Percentiles rank a stretch among this genome's conserved stretches.
Conservation (phyloP, 2,888 invertebrate genomes). For the Rhodophaea formosa region DNA sequence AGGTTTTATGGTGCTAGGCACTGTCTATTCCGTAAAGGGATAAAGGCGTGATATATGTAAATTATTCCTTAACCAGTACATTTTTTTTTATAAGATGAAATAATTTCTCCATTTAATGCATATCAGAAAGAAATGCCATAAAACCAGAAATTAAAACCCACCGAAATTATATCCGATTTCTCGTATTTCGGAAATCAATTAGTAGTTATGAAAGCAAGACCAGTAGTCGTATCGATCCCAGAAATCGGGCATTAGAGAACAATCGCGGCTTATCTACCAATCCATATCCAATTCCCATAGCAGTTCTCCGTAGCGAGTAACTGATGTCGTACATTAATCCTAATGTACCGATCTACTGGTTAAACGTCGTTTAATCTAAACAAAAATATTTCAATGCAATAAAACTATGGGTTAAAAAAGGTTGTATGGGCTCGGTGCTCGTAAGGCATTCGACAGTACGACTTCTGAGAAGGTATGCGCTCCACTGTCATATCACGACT, state of each 20-base stretch:
- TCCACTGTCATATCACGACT: conserved; percentile 76
- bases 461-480: conserved; percentile 74
- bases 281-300: conserved; percentile 49
- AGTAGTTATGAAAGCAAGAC: conserved; percentile 21
- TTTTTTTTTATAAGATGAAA: not conserved
- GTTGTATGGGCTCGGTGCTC: conserved; percentile 56
- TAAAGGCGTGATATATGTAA: no score
- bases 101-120: not conserved
- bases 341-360: conserved; percentile 71
- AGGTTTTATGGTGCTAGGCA: no score
- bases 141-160: not conserved
- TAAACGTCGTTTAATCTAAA: conserved; percentile 78
- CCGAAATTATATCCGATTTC: conserved; percentile 6
- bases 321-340: conserved; percentile 78
- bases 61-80: no score
- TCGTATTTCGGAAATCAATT: conserved; percentile 15
- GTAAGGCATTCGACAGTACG: conserved; percentile 75
- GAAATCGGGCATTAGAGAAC: conserved; percentile 43
- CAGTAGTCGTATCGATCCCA: conserved; percentile 23
- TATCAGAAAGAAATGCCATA: not conserved
- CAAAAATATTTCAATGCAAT: conserved; percentile 79
- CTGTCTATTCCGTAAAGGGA: no score
- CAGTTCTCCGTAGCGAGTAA: conserved; percentile 59
- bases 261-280: conserved; percentile 36
- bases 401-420: conserved; percentile 73